Percentiles rank a stretch among this genome's conserved stretches.
Evolutionary conservation across 2,797 vertebrate species (phyloP).

Genomic region (Dromococcyx pavoninus): DNA sequence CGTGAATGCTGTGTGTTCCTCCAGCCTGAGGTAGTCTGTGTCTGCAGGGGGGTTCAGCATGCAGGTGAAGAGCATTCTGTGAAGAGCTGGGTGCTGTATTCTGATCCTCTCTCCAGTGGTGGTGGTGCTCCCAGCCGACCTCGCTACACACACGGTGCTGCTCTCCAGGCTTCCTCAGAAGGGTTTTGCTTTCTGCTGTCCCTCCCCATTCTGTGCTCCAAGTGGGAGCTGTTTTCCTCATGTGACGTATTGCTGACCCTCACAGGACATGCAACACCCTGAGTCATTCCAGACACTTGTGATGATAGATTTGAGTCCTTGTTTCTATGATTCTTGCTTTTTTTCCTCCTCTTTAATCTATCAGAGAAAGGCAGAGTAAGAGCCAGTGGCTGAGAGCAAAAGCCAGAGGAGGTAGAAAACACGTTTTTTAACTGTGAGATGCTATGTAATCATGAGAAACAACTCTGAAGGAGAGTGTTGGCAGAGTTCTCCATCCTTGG

Average conservation of each 20-base stretch:
- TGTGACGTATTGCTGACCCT: fast-evolving
- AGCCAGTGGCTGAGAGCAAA: neutral
- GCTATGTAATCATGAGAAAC: neutral
- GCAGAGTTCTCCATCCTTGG: neutral
- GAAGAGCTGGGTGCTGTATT: neutral
- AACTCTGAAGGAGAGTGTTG: neutral
- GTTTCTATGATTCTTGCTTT: neutral
- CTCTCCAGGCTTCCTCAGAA: neutral
- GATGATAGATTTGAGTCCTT: neutral
- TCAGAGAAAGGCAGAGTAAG: neutral
- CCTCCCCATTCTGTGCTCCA: neutral
- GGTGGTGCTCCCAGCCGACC: neutral
- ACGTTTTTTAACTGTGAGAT: neutral
- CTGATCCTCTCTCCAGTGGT: fast-evolving
- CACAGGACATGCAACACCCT: fast-evolving
- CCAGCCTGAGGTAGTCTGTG: neutral
- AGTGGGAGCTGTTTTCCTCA: neutral
- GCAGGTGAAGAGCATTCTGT: neutral
- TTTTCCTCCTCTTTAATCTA: neutral
- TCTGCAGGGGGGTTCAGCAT: neutral
- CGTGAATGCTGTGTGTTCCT: neutral
- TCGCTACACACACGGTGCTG: fast-evolving
- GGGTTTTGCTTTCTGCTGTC: neutral
- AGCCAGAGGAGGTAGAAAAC: conserved; percentile 10
- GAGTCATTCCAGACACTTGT: neutral